Base-by-base conservation (phyloP, 2,888 invertebrate genomes). In the Amiota minor region DNA sequence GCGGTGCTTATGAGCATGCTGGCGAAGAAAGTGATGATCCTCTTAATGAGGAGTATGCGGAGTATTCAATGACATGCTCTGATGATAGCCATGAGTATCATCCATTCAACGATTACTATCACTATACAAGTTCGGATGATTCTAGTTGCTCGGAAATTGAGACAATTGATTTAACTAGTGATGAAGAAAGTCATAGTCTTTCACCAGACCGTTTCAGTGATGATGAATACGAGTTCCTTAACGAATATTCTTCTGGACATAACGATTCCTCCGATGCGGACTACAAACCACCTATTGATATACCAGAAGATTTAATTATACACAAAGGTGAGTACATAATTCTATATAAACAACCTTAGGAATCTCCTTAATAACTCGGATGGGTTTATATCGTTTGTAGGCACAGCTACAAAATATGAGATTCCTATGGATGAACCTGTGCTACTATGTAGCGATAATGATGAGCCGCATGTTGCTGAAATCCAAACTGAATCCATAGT, bases 261-360 rank as follows among this genome's bases (percentile, higher is more conserved):
- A 69, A 73, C 14, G 35, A 56, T 16, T 50, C 61, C 11, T 35
- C 23, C 1, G 53, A 53, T 16, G 53, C 2, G 12, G 78, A 81
- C 20, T 81, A 81, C 65, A 59, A 76, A 23, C 74, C 84, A 50
- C 84, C 84, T 0, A 74, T 76, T 12, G 68, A 81, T 72, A 72
- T 82, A 8, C 61, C 76, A 11, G 86, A 87, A 73, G 86, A 87
- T 76, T 75, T 85, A 71, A 77, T 83, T 62, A 80, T 87, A 67
- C 81, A 81, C 23, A 77, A 71, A 73, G 86, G 86, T 79, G 73
- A 77, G 73, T 45, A 9, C 8, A 56, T 53, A 12, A 12, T 18
- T 35, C 9, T 50, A 49, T 3, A 23, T 3, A 23, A 23, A 3
- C 2, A 35, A 35, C 3, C 1, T 9, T 23, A 50, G 56, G 9